Evolutionary conservation across 2,797 vertebrate species (phyloP), one percentile per base, ranked within the genome.

Genomic region (Epinephelus coioides): DNA sequence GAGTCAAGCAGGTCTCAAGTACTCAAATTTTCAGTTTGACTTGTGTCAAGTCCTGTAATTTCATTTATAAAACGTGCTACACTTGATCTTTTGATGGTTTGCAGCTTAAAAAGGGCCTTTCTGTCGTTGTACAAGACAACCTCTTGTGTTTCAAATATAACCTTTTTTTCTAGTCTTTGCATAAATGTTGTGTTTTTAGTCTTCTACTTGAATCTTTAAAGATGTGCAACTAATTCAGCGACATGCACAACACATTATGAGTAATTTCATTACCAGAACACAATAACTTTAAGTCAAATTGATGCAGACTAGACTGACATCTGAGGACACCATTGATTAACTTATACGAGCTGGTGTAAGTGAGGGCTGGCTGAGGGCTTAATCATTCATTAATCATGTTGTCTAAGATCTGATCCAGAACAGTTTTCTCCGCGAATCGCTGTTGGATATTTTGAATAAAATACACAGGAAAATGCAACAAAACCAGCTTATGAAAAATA

Each of bases 271-370:
- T 27, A 72, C 57, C 43, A 70, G 47, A 66, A 71, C 53, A 67
- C 59, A 79, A 78, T 70, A 54, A 79, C 61, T 59, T 38, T 23
- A 44, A 61, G 65, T 79, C 46, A 67, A 89, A 84, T 76, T 77
- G 73, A 85, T 75, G 62, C 60, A 71, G 69, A 61, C 83, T 66
- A 69, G 66, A 69, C 74, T 78, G 64, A 76, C 76, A 68, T 87
- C 81, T 82, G 85, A 91, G 81, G 70, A 81, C 71, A 44, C 27
- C 81, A 87, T 88, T 84, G 86, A 89, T 90, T 83, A 84, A 78
- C 72, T 78, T 78, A 80, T 84, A 83, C 83, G 70, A 78, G 86
- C 47, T 68, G 67, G 49, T 78, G 13, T 79, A 68, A 86, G 79
- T 80, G 79, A 77, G 40, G 77, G 62, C 60, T 57, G 54, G 73